Base-by-base conservation (phyloP, 2,113 vertebrate genomes). In the Sclerurus mexicanus region DNA sequence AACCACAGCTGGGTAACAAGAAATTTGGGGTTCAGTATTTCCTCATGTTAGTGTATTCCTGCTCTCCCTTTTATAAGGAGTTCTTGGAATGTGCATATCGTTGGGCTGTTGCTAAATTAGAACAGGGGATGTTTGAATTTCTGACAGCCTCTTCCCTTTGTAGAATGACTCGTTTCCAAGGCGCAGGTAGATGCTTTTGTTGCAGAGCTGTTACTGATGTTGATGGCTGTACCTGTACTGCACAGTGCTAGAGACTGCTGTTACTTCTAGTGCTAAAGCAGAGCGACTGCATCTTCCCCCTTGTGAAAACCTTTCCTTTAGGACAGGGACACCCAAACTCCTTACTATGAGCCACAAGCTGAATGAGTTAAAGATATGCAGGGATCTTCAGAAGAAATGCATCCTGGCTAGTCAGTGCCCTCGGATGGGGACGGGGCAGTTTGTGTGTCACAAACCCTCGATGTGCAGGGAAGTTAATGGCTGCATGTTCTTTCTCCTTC, bases 391-490 rank as follows among this genome's bases (percentile, higher is more conserved):
- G 39, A 13, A 44, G 40, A 28, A 40, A 19, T 4, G 49, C 3
- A 1, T 28, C 20, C 0, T 17, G 31, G 28, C 79, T 19, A 2
- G 8, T 40, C 2, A 2, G 18, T 46, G 78, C 23, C 3, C 42
- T 19, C 2, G 1, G 22, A 1, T n/a, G 64, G 21, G 55, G 10
- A 9, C 0, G 0, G 53, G 69, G 8, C 1, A 3, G 21, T 50
- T 35, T 52, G 7, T 52, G 30, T 76, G 6, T 49, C 1, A 2
- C 46, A 53, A 31, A 23, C 46, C 25, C 49, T 28, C 31, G 9
- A 4, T 42, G 33, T 52, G 21, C 27, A 5, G 22, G 42, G 67
- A 56, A 40, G 91, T 82, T 98, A 87, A 98, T 16, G 3, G 9
- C 49, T 84, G 42, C 35, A 98, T 84, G 31, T 90, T 90, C 55